phyloP scores from a whole-genome alignment of 2,888 invertebrate species.

The Nowickia ferox region DNA sequence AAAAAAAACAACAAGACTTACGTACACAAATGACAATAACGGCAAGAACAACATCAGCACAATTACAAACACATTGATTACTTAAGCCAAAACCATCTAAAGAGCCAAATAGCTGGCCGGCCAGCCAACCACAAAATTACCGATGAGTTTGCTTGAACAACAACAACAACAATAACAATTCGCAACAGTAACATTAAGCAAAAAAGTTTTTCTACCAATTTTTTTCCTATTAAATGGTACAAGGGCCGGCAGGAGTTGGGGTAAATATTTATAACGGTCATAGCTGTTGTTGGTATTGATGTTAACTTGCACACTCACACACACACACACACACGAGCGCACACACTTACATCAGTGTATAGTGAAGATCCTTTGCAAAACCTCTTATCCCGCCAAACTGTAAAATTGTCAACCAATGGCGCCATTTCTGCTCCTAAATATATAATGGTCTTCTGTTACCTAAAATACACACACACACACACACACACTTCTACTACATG shows the following conservation, averaged over 20 bases:
- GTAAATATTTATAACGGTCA: constrained; percentile 67
- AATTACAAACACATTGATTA: constrained; percentile 68
- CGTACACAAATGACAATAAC: constrained; percentile 62
- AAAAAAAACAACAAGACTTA: constrained; percentile 23
- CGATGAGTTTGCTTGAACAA: constrained; percentile 72
- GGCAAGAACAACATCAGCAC: constrained; percentile 56
- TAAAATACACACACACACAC: constrained; percentile 24
- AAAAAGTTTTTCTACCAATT: constrained; percentile 44
- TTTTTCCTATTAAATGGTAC: constrained; percentile 31
- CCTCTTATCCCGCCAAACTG: constrained; percentile 71
- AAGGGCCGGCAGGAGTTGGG: background rate
- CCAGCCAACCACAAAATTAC: constrained; percentile 74
- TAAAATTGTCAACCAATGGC: constrained; percentile 70
- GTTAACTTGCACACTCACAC: constrained; percentile 26
- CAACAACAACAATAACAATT: constrained; percentile 43
- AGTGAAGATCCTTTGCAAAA: constrained; percentile 62
- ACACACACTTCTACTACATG: constrained; percentile 17
- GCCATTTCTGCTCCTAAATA: constrained; percentile 67
- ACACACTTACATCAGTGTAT: background rate
- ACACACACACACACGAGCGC: constrained; percentile 10
- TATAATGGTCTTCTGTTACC: constrained; percentile 64
- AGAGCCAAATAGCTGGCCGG: constrained; percentile 70
- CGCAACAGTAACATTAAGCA: constrained; percentile 41
- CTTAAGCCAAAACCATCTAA: constrained; percentile 65
- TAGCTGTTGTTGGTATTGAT: constrained; percentile 64